Percentiles rank a stretch among this genome's conserved stretches.
phyloP scores from a whole-genome alignment of 2,888 invertebrate species.

The Rhyacophila evoluta region DNA sequence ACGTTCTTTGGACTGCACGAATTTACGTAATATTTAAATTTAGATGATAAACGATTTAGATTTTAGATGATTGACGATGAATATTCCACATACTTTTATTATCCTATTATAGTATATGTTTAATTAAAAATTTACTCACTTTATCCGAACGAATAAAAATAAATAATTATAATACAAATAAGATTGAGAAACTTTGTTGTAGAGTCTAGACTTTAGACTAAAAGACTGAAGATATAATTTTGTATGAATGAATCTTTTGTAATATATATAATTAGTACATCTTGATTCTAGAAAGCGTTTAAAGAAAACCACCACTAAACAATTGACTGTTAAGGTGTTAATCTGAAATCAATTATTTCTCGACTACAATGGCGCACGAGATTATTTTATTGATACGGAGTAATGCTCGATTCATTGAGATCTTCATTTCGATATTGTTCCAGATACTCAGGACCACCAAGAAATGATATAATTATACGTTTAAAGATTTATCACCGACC shows the following conservation, averaged over 20 bases:
- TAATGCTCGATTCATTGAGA: background rate
- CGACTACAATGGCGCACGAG: background rate
- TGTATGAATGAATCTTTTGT: background rate
- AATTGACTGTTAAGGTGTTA: background rate
- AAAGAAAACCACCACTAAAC: background rate
- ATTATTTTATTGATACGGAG: background rate
- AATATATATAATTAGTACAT: background rate
- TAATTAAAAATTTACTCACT: no score
- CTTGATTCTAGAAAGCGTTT: background rate
- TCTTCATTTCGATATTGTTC: constrained; percentile 13
- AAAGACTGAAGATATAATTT: no score
- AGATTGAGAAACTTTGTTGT: no score
- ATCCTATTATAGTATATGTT: no score
- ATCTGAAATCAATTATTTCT: background rate
- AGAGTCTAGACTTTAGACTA: no score
- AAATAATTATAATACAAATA: no score
- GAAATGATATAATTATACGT: constrained; percentile 4
- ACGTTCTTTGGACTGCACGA: no score
- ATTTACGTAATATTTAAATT: no score
- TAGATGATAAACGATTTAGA: no score
- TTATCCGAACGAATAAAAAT: no score
- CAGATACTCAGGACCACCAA: background rate
- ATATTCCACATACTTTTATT: no score
- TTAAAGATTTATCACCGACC: background rate
- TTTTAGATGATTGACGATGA: no score